Conservation (phyloP, 2,797 vertebrate species). For the Betta splendens region DNA sequence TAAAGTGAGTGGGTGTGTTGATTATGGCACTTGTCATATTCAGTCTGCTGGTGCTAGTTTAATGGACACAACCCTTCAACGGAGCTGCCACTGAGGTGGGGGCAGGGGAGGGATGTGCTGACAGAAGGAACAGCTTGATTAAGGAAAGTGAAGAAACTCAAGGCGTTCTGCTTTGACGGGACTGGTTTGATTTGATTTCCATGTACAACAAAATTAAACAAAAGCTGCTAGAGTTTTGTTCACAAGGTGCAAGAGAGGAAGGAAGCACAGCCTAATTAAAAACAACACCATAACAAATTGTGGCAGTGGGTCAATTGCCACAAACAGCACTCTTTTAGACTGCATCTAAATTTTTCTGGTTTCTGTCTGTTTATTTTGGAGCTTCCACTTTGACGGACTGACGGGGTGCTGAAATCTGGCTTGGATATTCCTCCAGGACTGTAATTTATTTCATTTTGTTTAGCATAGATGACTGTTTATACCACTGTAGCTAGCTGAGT, state of each 20-base stretch:
- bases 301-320: slow-evolving; percentile 6
- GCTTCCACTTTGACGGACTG: slow-evolving; percentile 36
- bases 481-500: slow-evolving; percentile 43
- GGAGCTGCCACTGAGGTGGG: slow-evolving; percentile 47
- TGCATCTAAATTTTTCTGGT: slow-evolving; percentile 34
- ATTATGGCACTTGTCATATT: slow-evolving; percentile 59
- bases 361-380: slow-evolving; percentile 46
- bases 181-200: slow-evolving; percentile 52
- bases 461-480: slow-evolving; percentile 42
- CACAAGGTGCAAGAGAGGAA: slow-evolving; percentile 13
- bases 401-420: slow-evolving; percentile 30
- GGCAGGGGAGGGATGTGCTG: slow-evolving; percentile 52
- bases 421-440: slow-evolving; percentile 35
- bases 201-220: slow-evolving; percentile 56
- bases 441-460: slow-evolving; percentile 69
- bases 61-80: slow-evolving; percentile 45
- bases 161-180: slow-evolving; percentile 32
- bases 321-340: not conserved
- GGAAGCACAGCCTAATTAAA: slow-evolving; percentile 6
- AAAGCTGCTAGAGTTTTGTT: not conserved
- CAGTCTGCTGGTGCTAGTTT: slow-evolving; percentile 50
- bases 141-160: slow-evolving; percentile 48
- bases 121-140: slow-evolving; percentile 52
- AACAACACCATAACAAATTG: slow-evolving; percentile 31
- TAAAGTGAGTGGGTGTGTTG: slow-evolving; percentile 54